Evolutionary conservation across 2,113 vertebrate genomes (phyloP).

Genomic region (Hippotragus niger): DNA sequence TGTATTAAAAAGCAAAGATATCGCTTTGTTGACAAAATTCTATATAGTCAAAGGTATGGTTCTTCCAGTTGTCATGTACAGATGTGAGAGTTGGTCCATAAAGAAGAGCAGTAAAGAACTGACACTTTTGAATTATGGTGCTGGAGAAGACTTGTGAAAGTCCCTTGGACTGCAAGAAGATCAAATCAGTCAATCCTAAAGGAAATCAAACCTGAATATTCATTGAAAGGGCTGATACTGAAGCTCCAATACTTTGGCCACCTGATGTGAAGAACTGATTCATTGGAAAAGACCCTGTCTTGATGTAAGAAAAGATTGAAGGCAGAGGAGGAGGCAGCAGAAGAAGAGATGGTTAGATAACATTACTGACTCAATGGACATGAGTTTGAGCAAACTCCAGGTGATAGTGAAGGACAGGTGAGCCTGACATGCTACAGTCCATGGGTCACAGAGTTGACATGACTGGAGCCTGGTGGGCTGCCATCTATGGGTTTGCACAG

Average conservation of each 20-base stretch:
- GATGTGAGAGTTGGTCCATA: neutral
- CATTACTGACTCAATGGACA: neutral
- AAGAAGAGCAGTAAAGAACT: neutral
- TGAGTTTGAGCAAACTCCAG: neutral
- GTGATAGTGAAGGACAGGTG: neutral
- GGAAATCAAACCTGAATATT: neutral
- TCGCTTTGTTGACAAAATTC: neutral
- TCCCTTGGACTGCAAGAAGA: neutral
- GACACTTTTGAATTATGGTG: neutral
- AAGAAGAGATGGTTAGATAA: neutral
- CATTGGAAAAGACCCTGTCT: neutral
- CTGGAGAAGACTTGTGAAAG: neutral
- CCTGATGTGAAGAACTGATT: neutral
- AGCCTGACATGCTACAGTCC: neutral
- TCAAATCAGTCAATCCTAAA: neutral
- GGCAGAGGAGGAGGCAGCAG: neutral
- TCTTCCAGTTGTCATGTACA: neutral
- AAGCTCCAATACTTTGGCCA: neutral
- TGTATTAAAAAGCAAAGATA: neutral
- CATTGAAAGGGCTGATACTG: neutral
- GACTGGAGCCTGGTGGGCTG: neutral
- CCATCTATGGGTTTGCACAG: too few relatives aligned
- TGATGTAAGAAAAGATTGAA: neutral
- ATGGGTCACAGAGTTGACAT: neutral
- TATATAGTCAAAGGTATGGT: neutral